Percentiles rank a stretch among this genome's conserved stretches.
These are phyloP conservation scores for Porphyrio hochstetteri DNA, from an alignment of 2,113 vertebrate genomes.

Conservation along the genomic window DNA sequence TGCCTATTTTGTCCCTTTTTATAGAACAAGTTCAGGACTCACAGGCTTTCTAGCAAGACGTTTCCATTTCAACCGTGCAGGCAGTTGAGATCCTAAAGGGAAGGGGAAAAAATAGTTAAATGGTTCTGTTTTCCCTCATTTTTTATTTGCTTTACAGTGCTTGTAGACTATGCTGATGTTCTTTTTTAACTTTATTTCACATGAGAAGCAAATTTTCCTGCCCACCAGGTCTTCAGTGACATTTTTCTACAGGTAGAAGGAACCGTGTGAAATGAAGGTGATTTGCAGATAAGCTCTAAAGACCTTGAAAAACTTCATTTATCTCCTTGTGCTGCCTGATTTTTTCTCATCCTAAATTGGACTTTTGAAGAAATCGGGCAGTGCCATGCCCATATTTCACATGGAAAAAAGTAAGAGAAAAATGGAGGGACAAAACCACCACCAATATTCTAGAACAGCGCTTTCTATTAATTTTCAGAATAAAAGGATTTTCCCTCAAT, in stretches of 20 bases:
- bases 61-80: background rate
- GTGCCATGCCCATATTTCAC: background rate
- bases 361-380: background rate
- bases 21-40: background rate
- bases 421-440: background rate
- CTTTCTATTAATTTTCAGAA: background rate
- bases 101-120: background rate
- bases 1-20: background rate
- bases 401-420: background rate
- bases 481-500: background rate
- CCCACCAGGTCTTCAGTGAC: background rate
- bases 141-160: background rate
- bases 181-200: background rate
- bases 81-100: background rate
- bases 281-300: background rate
- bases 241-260: background rate
- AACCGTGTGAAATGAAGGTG: background rate
- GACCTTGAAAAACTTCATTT: background rate
- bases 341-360: background rate
- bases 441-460: background rate
- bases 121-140: background rate
- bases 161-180: background rate
- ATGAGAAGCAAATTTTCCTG: background rate
- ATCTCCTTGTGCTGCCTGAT: background rate
- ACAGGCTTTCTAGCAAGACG: background rate